Conservation (phyloP, 2,797 vertebrate genomes). For the Echeneis naucrates region DNA sequence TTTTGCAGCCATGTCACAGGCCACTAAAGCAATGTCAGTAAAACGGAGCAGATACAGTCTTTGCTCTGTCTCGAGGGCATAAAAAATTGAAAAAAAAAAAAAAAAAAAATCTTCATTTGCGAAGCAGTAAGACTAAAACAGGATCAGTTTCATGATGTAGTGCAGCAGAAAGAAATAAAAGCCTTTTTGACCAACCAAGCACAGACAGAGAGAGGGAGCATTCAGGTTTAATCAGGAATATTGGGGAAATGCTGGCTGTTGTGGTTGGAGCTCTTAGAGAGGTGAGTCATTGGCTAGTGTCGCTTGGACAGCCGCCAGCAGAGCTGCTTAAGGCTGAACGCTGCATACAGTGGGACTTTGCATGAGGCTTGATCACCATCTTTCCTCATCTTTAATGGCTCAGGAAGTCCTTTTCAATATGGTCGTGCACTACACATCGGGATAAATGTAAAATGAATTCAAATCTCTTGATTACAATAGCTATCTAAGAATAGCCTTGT, state of each 20-base stretch:
- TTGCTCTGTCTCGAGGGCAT: background rate
- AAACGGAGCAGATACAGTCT: constrained; percentile 15
- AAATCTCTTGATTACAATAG: constrained; percentile 65
- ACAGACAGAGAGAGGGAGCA: constrained; percentile 40
- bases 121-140: constrained; percentile 48
- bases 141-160: constrained; percentile 64
- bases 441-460: constrained; percentile 50
- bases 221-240: constrained; percentile 84
- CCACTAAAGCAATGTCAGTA: constrained; percentile 1
- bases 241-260: constrained; percentile 76
- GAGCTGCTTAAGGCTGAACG: constrained; percentile 57
- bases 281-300: constrained; percentile 77
- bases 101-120: constrained; percentile 41
- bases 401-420: constrained; percentile 45
- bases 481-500: constrained; percentile 57
- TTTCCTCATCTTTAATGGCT: constrained; percentile 45
- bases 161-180: constrained; percentile 77
- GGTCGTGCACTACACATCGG: constrained; percentile 8
- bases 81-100: constrained; percentile 25
- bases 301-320: constrained; percentile 73
- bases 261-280: constrained; percentile 76
- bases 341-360: constrained; percentile 47
- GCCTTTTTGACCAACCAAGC: constrained; percentile 77
- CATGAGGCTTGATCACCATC: constrained; percentile 52
- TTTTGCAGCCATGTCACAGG: constrained; percentile 32